phyloP scores from a whole-genome alignment of 1,140 invertebrate genomes.

The Xylocopa sonorina region DNA sequence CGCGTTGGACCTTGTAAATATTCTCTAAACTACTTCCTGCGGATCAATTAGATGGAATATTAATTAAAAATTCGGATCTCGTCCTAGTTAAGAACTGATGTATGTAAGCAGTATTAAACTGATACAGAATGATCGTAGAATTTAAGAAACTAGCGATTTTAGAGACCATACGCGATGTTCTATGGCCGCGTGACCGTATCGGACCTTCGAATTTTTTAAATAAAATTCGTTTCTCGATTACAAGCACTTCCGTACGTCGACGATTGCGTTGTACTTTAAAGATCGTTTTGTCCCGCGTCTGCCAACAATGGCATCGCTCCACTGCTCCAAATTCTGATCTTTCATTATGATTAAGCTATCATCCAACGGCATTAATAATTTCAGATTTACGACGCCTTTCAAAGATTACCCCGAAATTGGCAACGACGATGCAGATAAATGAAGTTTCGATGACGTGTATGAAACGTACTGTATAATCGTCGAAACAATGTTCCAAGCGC shows the following conservation, averaged over 20 bases:
- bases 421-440: not conserved
- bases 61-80: no score
- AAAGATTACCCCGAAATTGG: conserved; percentile 12
- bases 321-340: conserved; percentile 2
- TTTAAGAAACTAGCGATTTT: no score
- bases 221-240: not conserved
- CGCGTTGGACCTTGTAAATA: no score
- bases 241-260: no score
- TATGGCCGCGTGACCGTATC: no score
- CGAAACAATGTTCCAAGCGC: not conserved
- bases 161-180: no score
- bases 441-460: not conserved
- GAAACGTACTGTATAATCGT: not conserved
- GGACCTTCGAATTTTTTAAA: not conserved
- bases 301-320: conserved; percentile 27
- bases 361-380: conserved; percentile 4
- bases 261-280: not conserved
- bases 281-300: not conserved
- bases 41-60: no score
- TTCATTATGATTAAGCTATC: conserved; percentile 5
- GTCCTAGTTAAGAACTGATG: no score
- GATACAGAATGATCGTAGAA: no score
- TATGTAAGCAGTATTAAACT: no score
- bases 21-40: no score
- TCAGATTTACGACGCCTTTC: conserved; percentile 3